Conservation (phyloP, 2,888 invertebrate species). For the Conus canariensis region DNA sequence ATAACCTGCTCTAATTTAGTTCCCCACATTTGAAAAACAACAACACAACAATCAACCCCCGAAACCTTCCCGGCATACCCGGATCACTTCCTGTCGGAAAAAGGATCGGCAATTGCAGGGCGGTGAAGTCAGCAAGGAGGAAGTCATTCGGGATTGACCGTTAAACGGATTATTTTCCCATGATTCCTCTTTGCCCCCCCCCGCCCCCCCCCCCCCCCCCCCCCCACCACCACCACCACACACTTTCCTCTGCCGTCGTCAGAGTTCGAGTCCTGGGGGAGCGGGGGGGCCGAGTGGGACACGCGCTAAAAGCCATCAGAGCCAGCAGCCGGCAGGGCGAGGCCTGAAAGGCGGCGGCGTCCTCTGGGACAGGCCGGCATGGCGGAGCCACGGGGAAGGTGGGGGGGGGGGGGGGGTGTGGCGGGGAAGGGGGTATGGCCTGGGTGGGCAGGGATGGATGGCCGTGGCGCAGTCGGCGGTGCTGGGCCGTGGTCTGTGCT, state of each 20-base stretch:
- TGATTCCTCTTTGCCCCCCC: neutral
- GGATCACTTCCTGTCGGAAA: too few species aligned
- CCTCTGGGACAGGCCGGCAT: neutral
- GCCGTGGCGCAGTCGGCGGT: too few species aligned
- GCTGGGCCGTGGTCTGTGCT: too few species aligned
- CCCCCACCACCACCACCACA: too few species aligned
- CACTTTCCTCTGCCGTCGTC: neutral
- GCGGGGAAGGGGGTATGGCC: neutral
- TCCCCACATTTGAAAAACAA: too few species aligned
- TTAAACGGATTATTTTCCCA: slow-evolving; percentile 3
- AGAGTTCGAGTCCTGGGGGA: neutral
- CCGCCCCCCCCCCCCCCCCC: neutral
- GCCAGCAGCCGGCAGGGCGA: neutral
- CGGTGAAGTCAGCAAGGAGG: neutral
- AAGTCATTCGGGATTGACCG: neutral
- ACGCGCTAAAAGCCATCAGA: slow-evolving; percentile 5
- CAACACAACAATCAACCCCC: too few species aligned
- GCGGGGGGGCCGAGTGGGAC: neutral
- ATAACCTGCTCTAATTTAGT: too few species aligned
- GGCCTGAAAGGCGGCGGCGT: neutral
- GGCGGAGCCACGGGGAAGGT: neutral
- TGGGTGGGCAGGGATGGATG: neutral
- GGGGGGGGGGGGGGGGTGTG: neutral
- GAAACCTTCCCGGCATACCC: too few species aligned
- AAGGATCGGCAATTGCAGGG: neutral